phyloP scores from a whole-genome alignment of 2,113 vertebrate species.

The human region DNA sequence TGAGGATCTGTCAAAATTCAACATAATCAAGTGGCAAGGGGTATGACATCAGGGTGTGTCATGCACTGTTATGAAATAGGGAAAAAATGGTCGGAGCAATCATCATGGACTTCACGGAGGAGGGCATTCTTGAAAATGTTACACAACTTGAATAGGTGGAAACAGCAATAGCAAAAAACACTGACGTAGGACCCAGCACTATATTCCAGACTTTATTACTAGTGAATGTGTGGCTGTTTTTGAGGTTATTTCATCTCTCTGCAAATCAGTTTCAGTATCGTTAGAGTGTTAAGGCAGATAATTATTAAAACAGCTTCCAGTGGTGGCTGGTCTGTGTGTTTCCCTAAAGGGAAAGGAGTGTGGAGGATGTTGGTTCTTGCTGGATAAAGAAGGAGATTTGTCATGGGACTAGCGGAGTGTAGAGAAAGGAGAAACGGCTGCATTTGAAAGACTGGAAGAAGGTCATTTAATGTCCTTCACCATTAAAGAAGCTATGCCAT shows the following conservation, averaged over 20 bases:
- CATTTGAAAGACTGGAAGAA: not conserved
- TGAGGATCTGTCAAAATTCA: not conserved
- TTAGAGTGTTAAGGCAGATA: not conserved
- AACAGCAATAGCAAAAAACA: not conserved
- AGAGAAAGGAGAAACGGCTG: not conserved
- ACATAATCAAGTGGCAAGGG: not conserved
- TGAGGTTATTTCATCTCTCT: not conserved
- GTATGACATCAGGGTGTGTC: not conserved
- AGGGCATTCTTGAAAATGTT: not conserved
- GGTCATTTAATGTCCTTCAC: not conserved
- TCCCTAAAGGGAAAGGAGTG: not conserved
- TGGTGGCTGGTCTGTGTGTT: accelerated
- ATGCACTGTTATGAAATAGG: not conserved
- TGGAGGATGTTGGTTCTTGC: not conserved
- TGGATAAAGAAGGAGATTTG: not conserved
- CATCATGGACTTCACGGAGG: not conserved
- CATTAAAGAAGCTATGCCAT: not conserved
- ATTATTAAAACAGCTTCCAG: not conserved
- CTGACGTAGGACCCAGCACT: too few relatives aligned
- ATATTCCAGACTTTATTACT: not conserved
- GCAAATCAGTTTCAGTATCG: not conserved
- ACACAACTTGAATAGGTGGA: not conserved
- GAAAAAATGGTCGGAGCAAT: not conserved
- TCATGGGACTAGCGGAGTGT: accelerated
- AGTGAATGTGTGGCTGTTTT: accelerated